These are phyloP conservation scores for Halyomorpha halys DNA, from an alignment of 1,140 invertebrate genomes.

Conservation along the genomic window DNA sequence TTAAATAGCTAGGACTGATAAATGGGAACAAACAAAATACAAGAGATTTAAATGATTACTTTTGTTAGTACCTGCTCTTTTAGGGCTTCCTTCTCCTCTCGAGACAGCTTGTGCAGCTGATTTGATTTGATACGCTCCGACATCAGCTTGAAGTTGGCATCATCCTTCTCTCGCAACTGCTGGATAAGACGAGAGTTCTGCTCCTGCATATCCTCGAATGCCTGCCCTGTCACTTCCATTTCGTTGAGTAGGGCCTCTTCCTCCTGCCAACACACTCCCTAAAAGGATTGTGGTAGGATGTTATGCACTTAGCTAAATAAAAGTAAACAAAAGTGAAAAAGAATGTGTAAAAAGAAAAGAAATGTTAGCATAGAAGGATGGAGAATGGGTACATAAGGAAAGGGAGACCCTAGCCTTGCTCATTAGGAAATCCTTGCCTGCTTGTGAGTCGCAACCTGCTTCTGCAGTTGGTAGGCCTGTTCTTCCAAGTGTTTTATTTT, in stretches of 20 bases:
- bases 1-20: too few relatives aligned
- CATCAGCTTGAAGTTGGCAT: conserved; percentile 99
- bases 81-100: conserved; percentile 86
- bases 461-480: conserved; percentile 70
- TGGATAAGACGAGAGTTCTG: conserved; percentile 94
- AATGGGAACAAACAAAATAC: too few relatives aligned
- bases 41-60: too few relatives aligned
- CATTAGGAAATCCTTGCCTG: conserved; percentile 42
- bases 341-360: neutral
- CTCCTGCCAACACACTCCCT: conserved; percentile 50
- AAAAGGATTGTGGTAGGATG: neutral
- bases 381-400: too few relatives aligned
- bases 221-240: conserved; percentile 98
- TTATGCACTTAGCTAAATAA: conserved; percentile 6
- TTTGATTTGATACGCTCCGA: conserved; percentile 95
- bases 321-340: conserved; percentile 15
- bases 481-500: conserved; percentile 94
- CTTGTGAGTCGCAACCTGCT: conserved; percentile 74
- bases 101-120: conserved; percentile 84
- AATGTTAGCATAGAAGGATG: neutral
- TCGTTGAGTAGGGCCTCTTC: conserved; percentile 96
- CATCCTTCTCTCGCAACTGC: conserved; percentile 93
- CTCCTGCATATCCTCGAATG: conserved; percentile 99
- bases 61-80: conserved; percentile 68
- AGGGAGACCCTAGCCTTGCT: too few relatives aligned